These are phyloP conservation scores for Glareola pratincola DNA, from an alignment of 2,113 vertebrate genomes.

Conservation along the genomic window DNA sequence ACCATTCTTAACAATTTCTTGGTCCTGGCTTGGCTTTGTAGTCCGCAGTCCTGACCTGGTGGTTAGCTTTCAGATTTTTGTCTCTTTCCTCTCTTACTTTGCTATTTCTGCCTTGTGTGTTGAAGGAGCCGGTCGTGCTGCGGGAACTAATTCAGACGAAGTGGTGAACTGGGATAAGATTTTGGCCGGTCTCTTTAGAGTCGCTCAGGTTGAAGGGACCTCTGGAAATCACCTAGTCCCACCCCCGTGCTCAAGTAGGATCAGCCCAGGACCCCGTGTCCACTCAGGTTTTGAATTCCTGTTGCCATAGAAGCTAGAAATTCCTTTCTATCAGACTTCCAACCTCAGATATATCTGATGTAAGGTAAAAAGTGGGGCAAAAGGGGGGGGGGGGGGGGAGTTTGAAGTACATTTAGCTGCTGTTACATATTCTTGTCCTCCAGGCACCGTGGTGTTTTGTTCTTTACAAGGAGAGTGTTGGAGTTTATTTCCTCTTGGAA, in stretches of 20 bases:
- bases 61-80: not conserved
- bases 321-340: not conserved
- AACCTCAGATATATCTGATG: not conserved
- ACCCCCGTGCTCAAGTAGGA: not conserved
- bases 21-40: not conserved
- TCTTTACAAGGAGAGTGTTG: not conserved
- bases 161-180: not conserved
- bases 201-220: not conserved
- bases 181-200: not conserved
- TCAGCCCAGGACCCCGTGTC: not conserved
- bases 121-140: not conserved
- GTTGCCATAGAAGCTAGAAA: not conserved
- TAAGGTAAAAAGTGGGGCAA: not conserved
- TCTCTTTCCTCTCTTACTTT: not conserved
- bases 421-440: not conserved
- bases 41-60: not conserved
- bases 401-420: not conserved
- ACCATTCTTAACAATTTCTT: not conserved
- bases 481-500: not conserved
- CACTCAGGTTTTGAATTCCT: not conserved
- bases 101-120: not conserved
- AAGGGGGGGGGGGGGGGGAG: rapidly evolving
- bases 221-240: not conserved
- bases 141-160: not conserved
- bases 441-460: rapidly evolving